A percentile compares a stretch with the other conserved stretches of the same genome.
These are phyloP conservation scores for Raphicerus campestris DNA, from an alignment of 2,113 vertebrate genomes.

Conservation along the genomic window DNA sequence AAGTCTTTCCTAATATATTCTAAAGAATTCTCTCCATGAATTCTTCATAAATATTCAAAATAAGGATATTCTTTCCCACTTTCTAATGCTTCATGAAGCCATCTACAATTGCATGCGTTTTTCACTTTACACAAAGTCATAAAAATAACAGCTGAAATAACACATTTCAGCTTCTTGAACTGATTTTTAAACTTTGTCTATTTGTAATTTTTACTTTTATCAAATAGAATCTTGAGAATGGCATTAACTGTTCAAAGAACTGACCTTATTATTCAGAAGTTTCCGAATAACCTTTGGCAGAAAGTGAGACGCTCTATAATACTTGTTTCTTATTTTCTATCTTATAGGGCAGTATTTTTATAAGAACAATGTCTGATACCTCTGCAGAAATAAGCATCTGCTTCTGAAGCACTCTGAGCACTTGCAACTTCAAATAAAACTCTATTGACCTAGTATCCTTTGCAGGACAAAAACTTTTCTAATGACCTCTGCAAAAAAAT, in stretches of 20 bases:
- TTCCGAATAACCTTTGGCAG: conserved; percentile 55
- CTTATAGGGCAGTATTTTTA: conserved; percentile 59
- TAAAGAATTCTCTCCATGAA: conserved; percentile 29
- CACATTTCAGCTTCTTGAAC: neutral
- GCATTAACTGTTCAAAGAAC: conserved; percentile 45
- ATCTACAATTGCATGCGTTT: neutral
- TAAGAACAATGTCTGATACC: conserved; percentile 27
- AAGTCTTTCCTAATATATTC: conserved; percentile 40
- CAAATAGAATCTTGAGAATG: conserved; percentile 53
- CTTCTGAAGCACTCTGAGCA: conserved; percentile 27
- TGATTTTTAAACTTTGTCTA: conserved; percentile 55
- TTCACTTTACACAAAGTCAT: conserved; percentile 50
- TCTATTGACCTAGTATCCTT: conserved; percentile 60
- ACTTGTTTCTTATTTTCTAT: conserved; percentile 51
- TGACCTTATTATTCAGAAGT: neutral
- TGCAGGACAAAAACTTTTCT: conserved; percentile 72
- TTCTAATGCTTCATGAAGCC: neutral
- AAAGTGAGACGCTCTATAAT: conserved; percentile 44
- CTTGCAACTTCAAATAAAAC: conserved; percentile 48
- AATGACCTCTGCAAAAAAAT: conserved; percentile 55
- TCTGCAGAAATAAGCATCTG: conserved; percentile 33
- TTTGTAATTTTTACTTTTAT: neutral
- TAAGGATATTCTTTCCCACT: conserved; percentile 39
- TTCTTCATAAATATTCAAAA: neutral
- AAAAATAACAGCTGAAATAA: conserved; percentile 36